Base-by-base conservation (phyloP, 2,888 invertebrate genomes). In the Helobdella robusta region DNA sequence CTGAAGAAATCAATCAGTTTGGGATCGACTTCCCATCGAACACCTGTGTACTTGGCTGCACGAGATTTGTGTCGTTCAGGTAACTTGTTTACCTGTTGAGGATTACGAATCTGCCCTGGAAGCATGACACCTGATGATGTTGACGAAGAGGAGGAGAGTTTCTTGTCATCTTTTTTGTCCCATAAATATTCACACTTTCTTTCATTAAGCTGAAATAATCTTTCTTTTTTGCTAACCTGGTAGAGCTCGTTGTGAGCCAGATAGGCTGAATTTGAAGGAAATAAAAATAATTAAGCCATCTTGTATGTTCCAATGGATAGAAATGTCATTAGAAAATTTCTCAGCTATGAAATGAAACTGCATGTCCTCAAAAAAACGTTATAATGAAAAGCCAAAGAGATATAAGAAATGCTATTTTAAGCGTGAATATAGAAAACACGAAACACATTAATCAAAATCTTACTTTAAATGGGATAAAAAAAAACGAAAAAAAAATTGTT, bases 211-310 rank as follows among this genome's bases (percentile, higher is more conserved):
- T 71, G 71, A 34, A 71, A 59, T 15, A 66, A 50, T 18, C 71
- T 62, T 52, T 71, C 70, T 52, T 71, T 69, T 8, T 68, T 66
- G 5, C 66, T 50, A 15, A 69, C 70, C 62, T 71, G 70, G 36
- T 66, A 67, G 25, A 20, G 20, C 40, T 69, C 68, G 5, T 65
- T 59, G 36, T 66, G 58, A 2, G 65, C 68, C 20, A 71, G 60
- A n/a, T 58, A 54, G 23, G 66, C 70, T 70, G 65, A n/a, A n/a
- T n/a, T n/a, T 3, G 44, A 54, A 18, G 30, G 46, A 25, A 44
- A 62, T 18, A 56, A 18, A 30, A 11, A 58, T 30, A 11, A 62
- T 36, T 18, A 15, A 34, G 28, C 8, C 18, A 11, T 56, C 6
- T 18, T 30, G 23, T 52, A 52, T 11, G 8, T 18, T n/a, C 15